phyloP scores from a whole-genome alignment of 2,113 vertebrate genomes.

The Blennius ocellaris region DNA sequence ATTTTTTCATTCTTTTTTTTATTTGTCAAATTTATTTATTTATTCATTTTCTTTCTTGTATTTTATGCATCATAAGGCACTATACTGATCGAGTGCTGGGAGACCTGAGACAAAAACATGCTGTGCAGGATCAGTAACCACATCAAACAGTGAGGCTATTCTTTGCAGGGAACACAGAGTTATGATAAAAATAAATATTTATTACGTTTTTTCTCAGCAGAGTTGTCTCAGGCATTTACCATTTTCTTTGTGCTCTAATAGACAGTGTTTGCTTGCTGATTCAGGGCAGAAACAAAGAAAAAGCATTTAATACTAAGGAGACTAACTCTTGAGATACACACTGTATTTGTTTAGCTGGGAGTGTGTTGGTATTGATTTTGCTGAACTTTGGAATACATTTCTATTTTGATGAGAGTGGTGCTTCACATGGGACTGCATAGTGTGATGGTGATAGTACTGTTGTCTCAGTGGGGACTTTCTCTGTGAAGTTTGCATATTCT shows the following conservation, averaged over 20 bases:
- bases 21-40: too few relatives aligned
- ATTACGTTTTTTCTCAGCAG: not conserved
- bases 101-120: not conserved
- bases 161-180: not conserved
- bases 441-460: too few relatives aligned
- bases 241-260: conserved; percentile 2
- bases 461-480: too few relatives aligned
- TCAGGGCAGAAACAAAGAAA: not conserved
- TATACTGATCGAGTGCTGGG: not conserved
- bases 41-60: too few relatives aligned
- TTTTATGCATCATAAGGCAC: too few relatives aligned
- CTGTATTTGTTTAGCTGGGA: not conserved
- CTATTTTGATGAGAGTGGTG: too few relatives aligned
- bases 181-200: not conserved
- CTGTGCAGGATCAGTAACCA: too few relatives aligned
- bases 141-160: not conserved
- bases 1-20: too few relatives aligned
- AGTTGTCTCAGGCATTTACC: not conserved
- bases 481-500: too few relatives aligned
- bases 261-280: conserved; percentile 8
- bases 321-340: not conserved
- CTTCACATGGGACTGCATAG: too few relatives aligned
- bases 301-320: not conserved
- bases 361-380: not conserved
- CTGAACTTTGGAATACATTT: not conserved